Conservation (phyloP, 1,140 invertebrate species). For the Drosophila baimaii region DNA sequence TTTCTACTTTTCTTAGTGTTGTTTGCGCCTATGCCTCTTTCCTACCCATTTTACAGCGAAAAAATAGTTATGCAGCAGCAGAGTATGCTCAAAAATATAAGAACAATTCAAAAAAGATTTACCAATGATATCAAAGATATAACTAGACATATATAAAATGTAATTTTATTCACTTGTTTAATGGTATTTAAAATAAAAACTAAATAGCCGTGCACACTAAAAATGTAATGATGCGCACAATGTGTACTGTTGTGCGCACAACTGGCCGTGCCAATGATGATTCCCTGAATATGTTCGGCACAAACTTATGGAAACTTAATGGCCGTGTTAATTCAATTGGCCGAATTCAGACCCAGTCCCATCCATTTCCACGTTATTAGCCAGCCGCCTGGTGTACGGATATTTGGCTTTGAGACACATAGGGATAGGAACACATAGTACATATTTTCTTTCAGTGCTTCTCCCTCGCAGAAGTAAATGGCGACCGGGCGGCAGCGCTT, state of each 20-base stretch:
- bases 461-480: constrained; percentile 53
- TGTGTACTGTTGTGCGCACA: background rate
- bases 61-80: background rate
- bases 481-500: constrained; percentile 55
- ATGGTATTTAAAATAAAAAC: background rate
- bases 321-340: background rate
- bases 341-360: background rate
- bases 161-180: background rate
- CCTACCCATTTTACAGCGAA: background rate
- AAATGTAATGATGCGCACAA: background rate
- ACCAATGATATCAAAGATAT: background rate
- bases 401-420: background rate
- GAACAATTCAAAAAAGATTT: too few relatives aligned
- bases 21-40: background rate
- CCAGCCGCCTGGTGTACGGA: background rate
- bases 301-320: background rate
- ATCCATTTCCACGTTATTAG: background rate
- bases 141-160: background rate
- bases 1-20: background rate
- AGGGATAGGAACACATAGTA: background rate
- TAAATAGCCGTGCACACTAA: background rate
- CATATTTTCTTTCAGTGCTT: constrained; percentile 19
- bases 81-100: too few relatives aligned
- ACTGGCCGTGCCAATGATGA: background rate
- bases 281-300: background rate